Percentiles rank a stretch among this genome's conserved stretches.
These are phyloP conservation scores for Liodrosophila aerea DNA, from an alignment of 2,888 invertebrate genomes.

Conservation along the genomic window DNA sequence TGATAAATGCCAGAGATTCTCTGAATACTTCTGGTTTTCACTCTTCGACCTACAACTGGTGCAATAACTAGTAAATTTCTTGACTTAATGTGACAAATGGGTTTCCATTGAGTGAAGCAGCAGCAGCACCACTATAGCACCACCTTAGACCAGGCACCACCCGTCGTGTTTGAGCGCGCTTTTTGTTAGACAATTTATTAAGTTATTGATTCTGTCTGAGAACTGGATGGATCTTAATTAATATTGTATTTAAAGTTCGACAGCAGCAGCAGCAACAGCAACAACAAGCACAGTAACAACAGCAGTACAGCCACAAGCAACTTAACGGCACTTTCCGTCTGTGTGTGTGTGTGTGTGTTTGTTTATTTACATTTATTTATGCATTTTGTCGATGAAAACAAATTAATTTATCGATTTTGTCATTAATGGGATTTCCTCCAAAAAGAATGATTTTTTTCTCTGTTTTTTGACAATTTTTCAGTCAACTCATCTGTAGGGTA, in stretches of 20 bases:
- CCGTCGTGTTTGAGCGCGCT: conserved; percentile 60
- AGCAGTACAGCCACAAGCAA: conserved; percentile 31
- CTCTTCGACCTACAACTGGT: not conserved
- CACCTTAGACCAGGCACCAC: conserved; percentile 23
- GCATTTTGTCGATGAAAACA: conserved; percentile 48
- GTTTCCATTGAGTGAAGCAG: conserved; percentile 26
- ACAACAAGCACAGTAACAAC: conserved; percentile 21
- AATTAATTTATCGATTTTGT: conserved; percentile 72
- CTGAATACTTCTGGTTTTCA: not conserved
- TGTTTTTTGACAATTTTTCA: conserved; percentile 26
- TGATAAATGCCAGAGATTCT: no score
- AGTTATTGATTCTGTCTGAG: conserved; percentile 46
- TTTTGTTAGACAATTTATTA: conserved; percentile 63
- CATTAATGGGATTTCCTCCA: conserved; percentile 70
- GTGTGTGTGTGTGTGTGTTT: conserved; percentile 29
- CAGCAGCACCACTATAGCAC: not conserved
- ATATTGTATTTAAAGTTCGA: conserved; percentile 54
- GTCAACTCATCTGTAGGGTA: not conserved
- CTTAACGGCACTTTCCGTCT: conserved; percentile 59
- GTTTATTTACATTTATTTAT: conserved; percentile 60
- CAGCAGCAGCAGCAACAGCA: conserved; percentile 23
- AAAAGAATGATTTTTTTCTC: conserved; percentile 12
- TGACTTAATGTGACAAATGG: conserved; percentile 40
- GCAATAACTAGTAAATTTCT: not conserved
- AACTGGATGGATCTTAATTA: conserved; percentile 54